phyloP scores from a whole-genome alignment of 2,113 vertebrate species.

The Tympanuchus pallidicinctus region DNA sequence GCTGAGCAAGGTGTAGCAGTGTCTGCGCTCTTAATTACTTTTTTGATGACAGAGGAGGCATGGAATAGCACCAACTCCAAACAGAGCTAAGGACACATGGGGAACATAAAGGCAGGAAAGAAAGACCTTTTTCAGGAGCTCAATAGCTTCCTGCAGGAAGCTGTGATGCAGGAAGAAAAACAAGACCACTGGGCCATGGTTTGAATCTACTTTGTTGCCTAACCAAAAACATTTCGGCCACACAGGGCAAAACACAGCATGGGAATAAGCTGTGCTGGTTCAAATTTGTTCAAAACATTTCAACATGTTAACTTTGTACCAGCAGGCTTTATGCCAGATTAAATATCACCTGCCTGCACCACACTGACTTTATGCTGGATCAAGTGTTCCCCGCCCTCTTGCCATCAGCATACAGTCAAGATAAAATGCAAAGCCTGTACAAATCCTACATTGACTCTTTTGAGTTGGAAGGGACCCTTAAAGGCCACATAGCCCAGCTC shows the following conservation, averaged over 20 bases:
- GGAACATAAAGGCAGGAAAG: not conserved
- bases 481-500: too few species aligned
- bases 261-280: not conserved
- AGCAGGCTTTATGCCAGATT: not conserved
- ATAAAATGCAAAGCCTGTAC: not conserved
- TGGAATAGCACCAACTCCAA: not conserved
- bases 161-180: not conserved
- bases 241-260: not conserved
- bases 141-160: not conserved
- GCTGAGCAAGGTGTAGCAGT: not conserved
- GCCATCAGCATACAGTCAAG: not conserved
- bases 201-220: not conserved
- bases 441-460: not conserved
- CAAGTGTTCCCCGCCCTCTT: not conserved
- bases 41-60: not conserved
- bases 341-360: conserved; percentile 7
- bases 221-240: not conserved
- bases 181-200: accelerated
- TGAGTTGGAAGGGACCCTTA: too few species aligned
- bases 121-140: not conserved
- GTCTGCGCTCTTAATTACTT: not conserved
- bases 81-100: not conserved
- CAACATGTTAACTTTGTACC: not conserved
- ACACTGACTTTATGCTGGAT: not conserved
- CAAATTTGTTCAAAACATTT: not conserved